Evolutionary conservation across 1,140 invertebrate genomes (phyloP).

Genomic region (Trachymyrmex septentrionalis): DNA sequence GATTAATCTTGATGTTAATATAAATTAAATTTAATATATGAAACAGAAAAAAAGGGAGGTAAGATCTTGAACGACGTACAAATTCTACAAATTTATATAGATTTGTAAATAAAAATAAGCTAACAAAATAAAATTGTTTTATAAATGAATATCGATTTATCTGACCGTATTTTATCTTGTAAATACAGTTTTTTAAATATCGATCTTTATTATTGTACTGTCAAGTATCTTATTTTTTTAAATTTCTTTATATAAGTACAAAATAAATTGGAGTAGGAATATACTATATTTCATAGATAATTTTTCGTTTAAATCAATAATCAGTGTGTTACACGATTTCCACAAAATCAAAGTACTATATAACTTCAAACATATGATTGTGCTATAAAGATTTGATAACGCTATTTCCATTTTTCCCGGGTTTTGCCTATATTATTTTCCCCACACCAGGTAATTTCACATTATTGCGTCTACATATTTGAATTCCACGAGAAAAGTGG

Average conservation of each 20-base stretch:
- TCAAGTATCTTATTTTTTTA: background rate
- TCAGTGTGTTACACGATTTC: background rate
- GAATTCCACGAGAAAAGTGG: slow-evolving; percentile 48
- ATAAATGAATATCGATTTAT: background rate
- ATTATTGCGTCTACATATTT: slow-evolving; percentile 5
- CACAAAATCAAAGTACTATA: background rate
- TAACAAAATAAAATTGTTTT: background rate
- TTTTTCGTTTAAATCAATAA: background rate
- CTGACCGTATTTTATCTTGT: background rate
- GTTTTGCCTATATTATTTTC: slow-evolving; percentile 10
- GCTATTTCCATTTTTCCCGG: background rate
- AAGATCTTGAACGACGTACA: background rate
- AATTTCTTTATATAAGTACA: background rate
- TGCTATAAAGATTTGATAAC: background rate
- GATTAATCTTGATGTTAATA: background rate
- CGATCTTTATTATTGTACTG: background rate
- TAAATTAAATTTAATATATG: background rate
- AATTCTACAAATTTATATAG: background rate
- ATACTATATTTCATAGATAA: background rate
- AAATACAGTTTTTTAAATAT: too few species aligned
- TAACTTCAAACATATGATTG: background rate
- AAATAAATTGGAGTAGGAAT: background rate
- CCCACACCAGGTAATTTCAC: background rate
- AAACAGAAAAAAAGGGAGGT: background rate
- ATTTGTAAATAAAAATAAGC: background rate